Conservation (phyloP, 2,888 invertebrate genomes). For the Latrodectus elegans region DNA sequence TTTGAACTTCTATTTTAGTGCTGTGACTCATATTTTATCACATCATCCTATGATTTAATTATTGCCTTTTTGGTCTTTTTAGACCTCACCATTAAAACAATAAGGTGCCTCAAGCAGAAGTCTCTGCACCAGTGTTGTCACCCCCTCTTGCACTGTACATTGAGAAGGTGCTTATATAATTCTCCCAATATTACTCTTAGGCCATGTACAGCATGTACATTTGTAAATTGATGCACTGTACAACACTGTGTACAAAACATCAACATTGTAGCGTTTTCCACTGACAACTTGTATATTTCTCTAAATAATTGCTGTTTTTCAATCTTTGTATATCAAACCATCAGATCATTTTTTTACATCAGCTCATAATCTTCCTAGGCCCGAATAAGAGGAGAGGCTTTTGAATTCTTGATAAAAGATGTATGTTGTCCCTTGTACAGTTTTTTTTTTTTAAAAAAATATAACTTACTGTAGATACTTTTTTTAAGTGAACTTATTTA, state of each 20-base stretch:
- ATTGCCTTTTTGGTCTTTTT: slow-evolving; percentile 46
- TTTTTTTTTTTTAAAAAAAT: too few species aligned
- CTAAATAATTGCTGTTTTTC: slow-evolving; percentile 44
- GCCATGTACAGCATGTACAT: slow-evolving; percentile 69
- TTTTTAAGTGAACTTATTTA: too few species aligned
- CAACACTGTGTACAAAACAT: slow-evolving; percentile 68
- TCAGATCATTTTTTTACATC: slow-evolving; percentile 61
- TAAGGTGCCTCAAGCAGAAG: slow-evolving; percentile 65
- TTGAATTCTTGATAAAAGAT: slow-evolving; percentile 10
- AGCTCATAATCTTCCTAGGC: slow-evolving; percentile 53
- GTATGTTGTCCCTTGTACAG: too few species aligned
- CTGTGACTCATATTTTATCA: too few species aligned
- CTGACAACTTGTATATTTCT: slow-evolving; percentile 61
- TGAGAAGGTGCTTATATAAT: slow-evolving; percentile 64
- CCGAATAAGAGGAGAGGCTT: slow-evolving; percentile 50
- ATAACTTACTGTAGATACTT: too few species aligned
- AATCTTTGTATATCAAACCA: slow-evolving; percentile 67
- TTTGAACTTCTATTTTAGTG: too few species aligned
- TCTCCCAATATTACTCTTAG: slow-evolving; percentile 59
- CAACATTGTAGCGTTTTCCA: slow-evolving; percentile 53
- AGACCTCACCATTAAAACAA: slow-evolving; percentile 46
- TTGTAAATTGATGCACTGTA: slow-evolving; percentile 69
- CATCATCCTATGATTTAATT: slow-evolving; percentile 2
- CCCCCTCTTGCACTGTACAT: slow-evolving; percentile 66
- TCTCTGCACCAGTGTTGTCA: slow-evolving; percentile 46